Conservation (phyloP, 2,888 invertebrate genomes). For the Hermaeophaga mercurialis region DNA sequence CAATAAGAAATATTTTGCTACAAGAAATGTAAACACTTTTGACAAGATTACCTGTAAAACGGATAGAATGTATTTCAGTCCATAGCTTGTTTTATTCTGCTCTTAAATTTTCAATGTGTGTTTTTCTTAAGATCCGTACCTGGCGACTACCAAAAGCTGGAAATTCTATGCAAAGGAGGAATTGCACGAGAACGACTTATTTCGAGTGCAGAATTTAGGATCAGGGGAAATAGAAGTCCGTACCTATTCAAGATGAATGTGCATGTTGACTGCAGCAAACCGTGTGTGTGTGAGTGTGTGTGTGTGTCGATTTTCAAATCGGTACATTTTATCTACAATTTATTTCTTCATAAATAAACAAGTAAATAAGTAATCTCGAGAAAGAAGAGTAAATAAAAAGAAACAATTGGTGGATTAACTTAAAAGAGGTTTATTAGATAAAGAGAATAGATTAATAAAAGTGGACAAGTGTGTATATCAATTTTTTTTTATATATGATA, state of each 20-base stretch:
- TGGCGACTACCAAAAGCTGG: background rate
- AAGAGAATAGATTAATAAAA: too few relatives aligned
- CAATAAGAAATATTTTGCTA: too few relatives aligned
- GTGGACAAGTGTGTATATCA: too few relatives aligned
- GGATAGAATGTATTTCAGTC: too few relatives aligned
- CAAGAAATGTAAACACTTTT: too few relatives aligned
- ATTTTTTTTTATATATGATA: too few relatives aligned
- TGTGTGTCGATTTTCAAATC: conserved; percentile 8
- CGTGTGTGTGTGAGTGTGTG: too few relatives aligned
- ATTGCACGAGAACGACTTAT: conserved; percentile 13
- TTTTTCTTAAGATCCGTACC: background rate
- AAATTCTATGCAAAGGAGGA: conserved; percentile 9
- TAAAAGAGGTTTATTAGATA: too few relatives aligned
- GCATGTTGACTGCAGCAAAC: conserved; percentile 12
- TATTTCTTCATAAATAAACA: background rate
- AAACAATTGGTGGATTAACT: background rate
- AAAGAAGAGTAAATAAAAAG: background rate
- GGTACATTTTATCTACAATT: conserved; percentile 12
- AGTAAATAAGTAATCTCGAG: too few relatives aligned
- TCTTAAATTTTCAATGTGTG: too few relatives aligned
- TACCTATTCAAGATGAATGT: conserved; percentile 11
- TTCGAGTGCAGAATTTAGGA: conserved; percentile 13
- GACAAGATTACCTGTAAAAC: too few relatives aligned
- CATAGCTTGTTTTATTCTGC: too few relatives aligned
- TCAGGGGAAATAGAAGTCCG: conserved; percentile 14